phyloP scores from a whole-genome alignment of 2,888 invertebrate genomes.

The Latrodectus hesperus region DNA sequence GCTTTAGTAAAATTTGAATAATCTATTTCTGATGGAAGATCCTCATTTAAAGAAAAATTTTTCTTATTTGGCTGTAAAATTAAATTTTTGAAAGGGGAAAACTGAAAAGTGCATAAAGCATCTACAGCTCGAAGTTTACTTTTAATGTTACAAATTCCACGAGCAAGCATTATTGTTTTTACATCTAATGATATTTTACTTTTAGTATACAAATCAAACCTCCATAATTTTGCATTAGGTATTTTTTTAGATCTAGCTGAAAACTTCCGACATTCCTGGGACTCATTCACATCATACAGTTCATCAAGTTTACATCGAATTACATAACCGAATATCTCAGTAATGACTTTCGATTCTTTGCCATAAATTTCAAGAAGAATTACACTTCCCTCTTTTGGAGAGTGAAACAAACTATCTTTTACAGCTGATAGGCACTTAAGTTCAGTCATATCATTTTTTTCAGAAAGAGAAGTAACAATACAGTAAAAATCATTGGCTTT shows the following conservation, averaged over 20 bases:
- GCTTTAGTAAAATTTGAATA: slow-evolving; percentile 80
- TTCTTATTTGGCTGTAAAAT: slow-evolving; percentile 77
- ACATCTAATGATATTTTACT: not conserved
- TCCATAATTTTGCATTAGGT: slow-evolving; percentile 4
- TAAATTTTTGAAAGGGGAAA: slow-evolving; percentile 80
- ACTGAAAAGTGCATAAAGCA: slow-evolving; percentile 76
- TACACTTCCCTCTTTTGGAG: slow-evolving; percentile 29
- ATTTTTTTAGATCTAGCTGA: not conserved
- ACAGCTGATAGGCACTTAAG: slow-evolving; percentile 20
- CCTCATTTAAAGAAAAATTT: slow-evolving; percentile 12
- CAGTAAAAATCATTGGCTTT: slow-evolving; percentile 7
- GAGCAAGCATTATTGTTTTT: slow-evolving; percentile 21
- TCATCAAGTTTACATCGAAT: not conserved
- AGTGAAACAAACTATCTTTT: not conserved
- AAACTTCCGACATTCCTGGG: not conserved
- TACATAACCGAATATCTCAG: slow-evolving; percentile 38
- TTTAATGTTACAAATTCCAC: slow-evolving; percentile 57
- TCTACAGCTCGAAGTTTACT: slow-evolving; percentile 61
- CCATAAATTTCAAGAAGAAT: slow-evolving; percentile 22
- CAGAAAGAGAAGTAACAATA: not conserved
- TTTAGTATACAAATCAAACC: not conserved
- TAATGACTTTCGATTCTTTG: not conserved
- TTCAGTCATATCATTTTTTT: slow-evolving; percentile 5
- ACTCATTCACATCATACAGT: not conserved
- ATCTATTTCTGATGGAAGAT: slow-evolving; percentile 48